These are phyloP conservation scores for Epinephelus awoara DNA, from an alignment of 2,797 vertebrate genomes.

Conservation along the genomic window DNA sequence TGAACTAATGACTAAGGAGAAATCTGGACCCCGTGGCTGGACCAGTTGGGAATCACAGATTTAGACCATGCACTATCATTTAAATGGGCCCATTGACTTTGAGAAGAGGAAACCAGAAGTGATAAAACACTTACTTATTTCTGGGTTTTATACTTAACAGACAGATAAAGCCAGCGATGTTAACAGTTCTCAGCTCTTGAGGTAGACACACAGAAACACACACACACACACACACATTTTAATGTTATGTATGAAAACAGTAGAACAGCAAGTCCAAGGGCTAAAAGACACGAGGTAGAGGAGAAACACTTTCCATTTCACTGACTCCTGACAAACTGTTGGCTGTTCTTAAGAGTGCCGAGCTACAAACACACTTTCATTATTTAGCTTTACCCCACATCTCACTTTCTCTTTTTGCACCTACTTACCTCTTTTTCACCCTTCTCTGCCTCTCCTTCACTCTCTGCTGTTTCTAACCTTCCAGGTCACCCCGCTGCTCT, in stretches of 20 bases:
- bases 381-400: slow-evolving; percentile 33
- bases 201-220: not conserved
- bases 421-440: slow-evolving; percentile 12
- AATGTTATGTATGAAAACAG: slow-evolving; percentile 37
- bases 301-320: slow-evolving; percentile 27
- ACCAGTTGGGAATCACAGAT: no score
- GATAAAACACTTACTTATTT: no score
- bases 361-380: slow-evolving; percentile 31
- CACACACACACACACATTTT: not conserved
- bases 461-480: not conserved
- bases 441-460: not conserved
- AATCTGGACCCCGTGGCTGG: no score
- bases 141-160: not conserved
- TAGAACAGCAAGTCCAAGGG: slow-evolving; percentile 21
- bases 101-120: no score
- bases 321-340: slow-evolving; percentile 27
- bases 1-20: no score
- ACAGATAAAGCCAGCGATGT: not conserved
- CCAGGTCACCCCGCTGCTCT: not conserved
- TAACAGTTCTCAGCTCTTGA: not conserved
- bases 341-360: slow-evolving; percentile 14
- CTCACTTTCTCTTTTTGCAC: slow-evolving; percentile 22
- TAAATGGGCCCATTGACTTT: no score
- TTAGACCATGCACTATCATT: no score
- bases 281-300: slow-evolving; percentile 20